phyloP scores from a whole-genome alignment of 2,113 vertebrate genomes.

The Hyperoodon ampullatus region DNA sequence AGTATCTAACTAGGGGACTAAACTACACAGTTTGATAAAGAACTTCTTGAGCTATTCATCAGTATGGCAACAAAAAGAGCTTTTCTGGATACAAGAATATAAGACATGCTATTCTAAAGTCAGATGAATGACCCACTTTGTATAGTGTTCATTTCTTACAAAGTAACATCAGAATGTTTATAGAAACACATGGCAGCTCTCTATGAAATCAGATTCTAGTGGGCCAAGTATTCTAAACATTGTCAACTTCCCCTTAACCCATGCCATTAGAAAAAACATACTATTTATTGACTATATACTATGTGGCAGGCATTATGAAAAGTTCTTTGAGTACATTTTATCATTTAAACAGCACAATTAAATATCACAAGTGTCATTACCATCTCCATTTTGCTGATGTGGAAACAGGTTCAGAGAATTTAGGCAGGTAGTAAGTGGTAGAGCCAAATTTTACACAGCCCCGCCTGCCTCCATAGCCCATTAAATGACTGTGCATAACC shows the following conservation, averaged over 20 bases:
- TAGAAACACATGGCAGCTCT: background rate
- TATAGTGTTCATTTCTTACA: background rate
- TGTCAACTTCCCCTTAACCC: background rate
- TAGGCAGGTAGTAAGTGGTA: background rate
- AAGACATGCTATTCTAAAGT: slow-evolving; percentile 2
- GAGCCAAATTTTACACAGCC: background rate
- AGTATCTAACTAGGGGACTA: background rate
- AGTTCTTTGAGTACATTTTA: background rate
- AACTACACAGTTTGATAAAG: slow-evolving; percentile 1
- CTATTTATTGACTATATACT: background rate
- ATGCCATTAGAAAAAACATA: background rate
- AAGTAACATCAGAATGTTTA: background rate
- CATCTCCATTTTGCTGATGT: background rate
- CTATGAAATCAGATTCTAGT: slow-evolving; percentile 13
- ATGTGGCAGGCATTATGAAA: background rate
- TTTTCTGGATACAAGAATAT: background rate
- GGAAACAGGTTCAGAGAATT: background rate
- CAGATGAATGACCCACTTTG: slow-evolving; percentile 34
- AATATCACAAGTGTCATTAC: background rate
- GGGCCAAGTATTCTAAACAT: background rate
- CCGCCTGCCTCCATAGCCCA: background rate
- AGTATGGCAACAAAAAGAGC: background rate
- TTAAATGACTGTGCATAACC: background rate
- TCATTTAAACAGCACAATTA: slow-evolving; percentile 52
- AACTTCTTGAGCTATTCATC: background rate